phyloP scores from a whole-genome alignment of 2,797 vertebrate species.

The Mastacembelus armatus region DNA sequence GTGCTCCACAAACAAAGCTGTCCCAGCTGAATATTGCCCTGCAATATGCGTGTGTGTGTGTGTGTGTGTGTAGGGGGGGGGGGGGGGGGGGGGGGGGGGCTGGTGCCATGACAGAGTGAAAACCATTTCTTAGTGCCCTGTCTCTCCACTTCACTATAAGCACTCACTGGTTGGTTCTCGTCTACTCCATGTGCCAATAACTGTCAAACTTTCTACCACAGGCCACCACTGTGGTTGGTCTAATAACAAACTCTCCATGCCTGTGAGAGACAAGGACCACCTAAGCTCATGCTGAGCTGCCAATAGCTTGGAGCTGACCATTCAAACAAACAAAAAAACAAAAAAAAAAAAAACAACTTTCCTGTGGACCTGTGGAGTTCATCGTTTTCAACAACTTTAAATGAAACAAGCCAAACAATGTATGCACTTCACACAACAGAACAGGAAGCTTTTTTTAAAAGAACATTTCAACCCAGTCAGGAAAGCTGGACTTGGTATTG shows the following conservation, averaged over 20 bases:
- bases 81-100: slow-evolving; percentile 12
- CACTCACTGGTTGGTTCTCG: slow-evolving; percentile 19
- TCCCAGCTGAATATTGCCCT: slow-evolving; percentile 20
- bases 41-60: too few relatives aligned
- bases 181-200: slow-evolving; percentile 24
- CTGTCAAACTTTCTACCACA: slow-evolving; percentile 42
- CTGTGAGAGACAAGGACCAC: slow-evolving; percentile 20
- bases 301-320: slow-evolving; percentile 56
- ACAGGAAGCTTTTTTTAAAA: slow-evolving; percentile 8
- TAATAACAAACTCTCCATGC: slow-evolving; percentile 36
- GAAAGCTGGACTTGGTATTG: background rate
- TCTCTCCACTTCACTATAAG: slow-evolving; percentile 21
- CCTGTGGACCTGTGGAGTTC: slow-evolving; percentile 30
- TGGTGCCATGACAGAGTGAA: slow-evolving; percentile 28
- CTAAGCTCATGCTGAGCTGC: slow-evolving; percentile 31
- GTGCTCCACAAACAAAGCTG: slow-evolving; percentile 16
- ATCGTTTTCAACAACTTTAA: slow-evolving; percentile 48
- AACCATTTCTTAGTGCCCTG: slow-evolving; percentile 5
- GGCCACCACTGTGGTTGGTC: slow-evolving; percentile 31
- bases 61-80: too few relatives aligned
- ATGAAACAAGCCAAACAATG: slow-evolving; percentile 52
- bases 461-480: background rate
- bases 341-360: slow-evolving; percentile 10
- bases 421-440: slow-evolving; percentile 9
- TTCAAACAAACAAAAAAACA: slow-evolving; percentile 9